These are phyloP conservation scores for Shinisaurus crocodilurus DNA, from an alignment of 2,113 vertebrate species.

Conservation along the genomic window DNA sequence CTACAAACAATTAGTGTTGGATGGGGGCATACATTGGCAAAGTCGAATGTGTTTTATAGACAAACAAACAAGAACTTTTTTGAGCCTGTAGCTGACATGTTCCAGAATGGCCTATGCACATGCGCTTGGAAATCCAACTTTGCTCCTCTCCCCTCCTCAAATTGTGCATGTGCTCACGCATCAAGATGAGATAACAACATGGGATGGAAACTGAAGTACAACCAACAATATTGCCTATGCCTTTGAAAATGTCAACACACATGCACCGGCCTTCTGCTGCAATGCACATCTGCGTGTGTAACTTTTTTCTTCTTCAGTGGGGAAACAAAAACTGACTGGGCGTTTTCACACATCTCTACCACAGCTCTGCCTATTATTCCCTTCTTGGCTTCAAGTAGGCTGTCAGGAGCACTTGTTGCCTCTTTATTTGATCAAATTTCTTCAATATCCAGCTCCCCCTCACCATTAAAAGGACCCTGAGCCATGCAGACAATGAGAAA, in stretches of 20 bases:
- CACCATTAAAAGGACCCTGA: constrained; percentile 50
- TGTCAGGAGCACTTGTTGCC: not conserved
- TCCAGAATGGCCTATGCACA: not conserved
- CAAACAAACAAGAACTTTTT: not conserved
- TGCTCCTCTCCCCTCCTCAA: not conserved
- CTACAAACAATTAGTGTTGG: not conserved
- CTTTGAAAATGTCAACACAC: not conserved
- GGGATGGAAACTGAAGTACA: not conserved
- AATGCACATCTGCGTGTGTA: not conserved
- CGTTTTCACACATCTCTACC: not conserved
- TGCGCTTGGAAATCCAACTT: not conserved
- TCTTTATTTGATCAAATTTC: constrained; percentile 12
- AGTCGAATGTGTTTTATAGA: not conserved
- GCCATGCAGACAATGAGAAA: constrained; percentile 55
- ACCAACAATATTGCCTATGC: too few species aligned
- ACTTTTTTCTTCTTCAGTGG: not conserved
- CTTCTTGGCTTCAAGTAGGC: not conserved
- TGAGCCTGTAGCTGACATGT: not conserved
- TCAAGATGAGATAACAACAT: not conserved
- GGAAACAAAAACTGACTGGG: not conserved
- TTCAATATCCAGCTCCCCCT: constrained; percentile 31
- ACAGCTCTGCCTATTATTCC: not conserved
- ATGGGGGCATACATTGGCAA: not conserved
- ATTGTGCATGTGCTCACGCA: not conserved
- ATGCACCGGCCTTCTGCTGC: not conserved